Evolutionary conservation across 1,140 invertebrate species (phyloP), one percentile per base, ranked within the genome.

Genomic region (Cydia amplana): DNA sequence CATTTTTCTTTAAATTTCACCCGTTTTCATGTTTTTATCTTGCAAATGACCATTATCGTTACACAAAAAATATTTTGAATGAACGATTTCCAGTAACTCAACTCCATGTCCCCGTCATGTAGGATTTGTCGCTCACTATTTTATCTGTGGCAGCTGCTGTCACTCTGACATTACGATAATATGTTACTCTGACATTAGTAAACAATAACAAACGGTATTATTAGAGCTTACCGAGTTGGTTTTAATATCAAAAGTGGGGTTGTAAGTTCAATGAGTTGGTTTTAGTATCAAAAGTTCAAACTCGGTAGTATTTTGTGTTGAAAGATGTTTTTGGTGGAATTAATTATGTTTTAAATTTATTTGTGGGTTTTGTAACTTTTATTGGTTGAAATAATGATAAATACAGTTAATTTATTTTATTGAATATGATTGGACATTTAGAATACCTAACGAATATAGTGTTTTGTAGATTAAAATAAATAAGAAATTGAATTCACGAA

Each of bases 91-190:
- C 18, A 60, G 55, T 4, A 20, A 60, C 20, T 0, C 12, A 18
- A 60, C 2, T 60, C 55, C 55, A 20, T 23, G 55, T 60, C 18
- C 18, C 55, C 55, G 20, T 23, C 55, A 20, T n/a, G n/a, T 60
- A 60, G 18, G n/a, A 60, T 60, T 70, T 70, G 65, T 36, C 65
- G 65, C 32, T 40, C 32, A 18, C 32, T 70, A 18, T 70, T 70
- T 70, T 70, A 70, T 70, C 65, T 32, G n/a, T 18, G 32, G 32
- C 65, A 70, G 65, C 65, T n/a, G 64, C 64, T 70, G 32, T 36
- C 32, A 20, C 6, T 18, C 32, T 70, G 36, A 70, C 65, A 70
- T 70, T 40, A 36, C n/a, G 65, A 36, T 36, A 32, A 67, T 67
- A 36, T 43, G 65, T 70, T 70, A 70, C 16, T 36, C 16, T 23